Base-by-base conservation (phyloP, 2,113 vertebrate genomes). In the Etheostoma cragini region DNA sequence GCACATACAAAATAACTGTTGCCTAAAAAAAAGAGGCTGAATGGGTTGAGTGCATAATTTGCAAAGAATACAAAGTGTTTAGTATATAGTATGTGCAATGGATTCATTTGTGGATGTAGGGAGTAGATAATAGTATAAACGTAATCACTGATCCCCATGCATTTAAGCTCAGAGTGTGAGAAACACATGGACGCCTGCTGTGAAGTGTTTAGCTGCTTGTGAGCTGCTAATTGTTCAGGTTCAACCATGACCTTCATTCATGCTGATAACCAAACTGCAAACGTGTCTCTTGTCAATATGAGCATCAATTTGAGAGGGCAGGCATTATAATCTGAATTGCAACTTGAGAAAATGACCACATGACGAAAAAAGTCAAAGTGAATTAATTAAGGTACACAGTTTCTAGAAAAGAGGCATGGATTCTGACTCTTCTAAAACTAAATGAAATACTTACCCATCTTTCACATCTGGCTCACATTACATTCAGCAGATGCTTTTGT, bases 181-280 rank as follows among this genome's bases (percentile, higher is more conserved):
- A 60, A 69, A 10, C 62, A 60, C 33, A 22, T 4, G 2, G 10
- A 6, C 24, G 19, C 45, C 52, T 76, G 79, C 4, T 5, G 54
- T 47, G 38, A 75, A 66, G 78, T 63, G 54, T 47, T 74, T 24
- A 62, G 52, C 50, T 57, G 72, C 67, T 77, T 14, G 49, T 2
- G 45, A 79, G 52, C 50, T 66, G 26, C 5, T 80, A 73, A 76
- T 57, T 30, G 72, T 72, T 81, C 22, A 24, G 16, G 6, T 62
- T 83, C 57, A 71, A 50, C 22, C 24, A 19, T 60, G 15, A 79
- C 60, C 14, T 65, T 70, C n/a, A n/a, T 57, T 63, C 33, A 16
- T n/a, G 46, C 47, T 42, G 35, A 53, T 17, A 16, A 24, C 72
- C 24, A 73, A 68, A 38, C 33, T 53, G 24, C 54, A 38, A 78